phyloP scores from a whole-genome alignment of 2,797 vertebrate species.

The Bradypus variegatus region DNA sequence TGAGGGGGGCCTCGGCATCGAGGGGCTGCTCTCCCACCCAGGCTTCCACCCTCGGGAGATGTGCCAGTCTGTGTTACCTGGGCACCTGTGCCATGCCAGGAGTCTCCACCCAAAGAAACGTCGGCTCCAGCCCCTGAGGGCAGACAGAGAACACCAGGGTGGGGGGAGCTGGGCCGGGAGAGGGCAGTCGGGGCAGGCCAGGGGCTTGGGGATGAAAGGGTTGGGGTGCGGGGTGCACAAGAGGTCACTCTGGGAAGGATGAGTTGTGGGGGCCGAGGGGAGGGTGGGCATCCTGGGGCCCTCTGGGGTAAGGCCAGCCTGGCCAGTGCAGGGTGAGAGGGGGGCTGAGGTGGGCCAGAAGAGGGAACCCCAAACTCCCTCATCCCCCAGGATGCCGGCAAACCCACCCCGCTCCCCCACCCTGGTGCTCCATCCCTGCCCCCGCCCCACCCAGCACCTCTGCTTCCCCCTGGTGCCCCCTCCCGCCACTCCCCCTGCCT shows the following conservation, averaged over 20 bases:
- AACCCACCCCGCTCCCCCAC: background rate
- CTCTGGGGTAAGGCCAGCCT: background rate
- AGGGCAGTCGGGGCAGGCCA: fast-evolving
- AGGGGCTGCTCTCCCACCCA: background rate
- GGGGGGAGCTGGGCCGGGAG: background rate
- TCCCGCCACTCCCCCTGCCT: conserved; percentile 4
- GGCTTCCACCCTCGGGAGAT: background rate
- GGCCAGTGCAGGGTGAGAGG: background rate
- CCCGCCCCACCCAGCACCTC: background rate
- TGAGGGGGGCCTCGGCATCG: conserved; percentile 48
- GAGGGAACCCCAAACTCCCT: background rate
- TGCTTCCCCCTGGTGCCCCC: background rate
- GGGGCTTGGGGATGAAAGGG: too few relatives aligned
- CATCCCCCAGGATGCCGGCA: background rate
- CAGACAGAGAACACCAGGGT: background rate
- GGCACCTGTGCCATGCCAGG: background rate
- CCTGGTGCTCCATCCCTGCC: background rate
- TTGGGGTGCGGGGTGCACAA: background rate
- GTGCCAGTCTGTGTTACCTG: background rate
- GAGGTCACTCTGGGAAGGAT: background rate
- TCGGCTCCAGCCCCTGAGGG: background rate
- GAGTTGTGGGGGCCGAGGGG: background rate
- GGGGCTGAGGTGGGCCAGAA: too few relatives aligned
- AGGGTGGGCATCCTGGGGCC: too few relatives aligned
- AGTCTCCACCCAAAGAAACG: background rate